Evolutionary conservation across 2,888 invertebrate species (phyloP).

Genomic region (Tiphia femorata): DNA sequence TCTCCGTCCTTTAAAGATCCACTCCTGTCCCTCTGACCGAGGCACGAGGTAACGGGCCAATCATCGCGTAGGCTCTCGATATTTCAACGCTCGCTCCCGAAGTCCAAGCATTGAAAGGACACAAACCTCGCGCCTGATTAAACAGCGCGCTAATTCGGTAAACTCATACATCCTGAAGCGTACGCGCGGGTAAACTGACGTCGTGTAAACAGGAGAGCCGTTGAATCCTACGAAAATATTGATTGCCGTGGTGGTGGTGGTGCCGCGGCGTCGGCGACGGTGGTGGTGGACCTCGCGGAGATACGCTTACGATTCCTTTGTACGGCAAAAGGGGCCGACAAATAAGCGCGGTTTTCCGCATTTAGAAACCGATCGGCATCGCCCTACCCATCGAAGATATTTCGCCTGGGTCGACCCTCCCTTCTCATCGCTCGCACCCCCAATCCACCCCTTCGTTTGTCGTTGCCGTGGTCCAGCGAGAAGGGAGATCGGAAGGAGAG

Average conservation of each 20-base stretch:
- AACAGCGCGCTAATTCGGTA: conserved; percentile 59
- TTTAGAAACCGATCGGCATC: conserved; percentile 39
- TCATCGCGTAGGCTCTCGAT: conserved; percentile 38
- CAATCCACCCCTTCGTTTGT: no score
- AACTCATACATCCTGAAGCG: conserved; percentile 60
- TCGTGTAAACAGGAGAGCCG: conserved; percentile 55
- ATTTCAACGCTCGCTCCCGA: conserved; percentile 42
- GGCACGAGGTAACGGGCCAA: neutral
- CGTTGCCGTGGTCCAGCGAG: no score
- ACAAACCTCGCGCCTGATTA: conserved; percentile 60
- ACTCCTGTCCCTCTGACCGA: conserved; percentile 6
- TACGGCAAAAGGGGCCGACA: conserved; percentile 48
- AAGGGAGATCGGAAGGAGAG: no score
- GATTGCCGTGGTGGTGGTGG: no score
- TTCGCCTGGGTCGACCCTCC: no score
- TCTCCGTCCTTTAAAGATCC: neutral
- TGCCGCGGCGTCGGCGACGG: no score
- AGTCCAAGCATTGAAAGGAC: conserved; percentile 50
- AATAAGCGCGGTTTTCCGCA: conserved; percentile 35
- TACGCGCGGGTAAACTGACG: conserved; percentile 54
- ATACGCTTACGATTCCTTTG: conserved; percentile 43
- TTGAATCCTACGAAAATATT: conserved; percentile 55
- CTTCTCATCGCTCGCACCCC: no score
- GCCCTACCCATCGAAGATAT: no score
- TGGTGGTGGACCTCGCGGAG: conserved; percentile 45